Evolutionary conservation across 2,888 invertebrate genomes (phyloP), one percentile per base, ranked within the genome.

Genomic region (Rhogogaster chlorosoma): DNA sequence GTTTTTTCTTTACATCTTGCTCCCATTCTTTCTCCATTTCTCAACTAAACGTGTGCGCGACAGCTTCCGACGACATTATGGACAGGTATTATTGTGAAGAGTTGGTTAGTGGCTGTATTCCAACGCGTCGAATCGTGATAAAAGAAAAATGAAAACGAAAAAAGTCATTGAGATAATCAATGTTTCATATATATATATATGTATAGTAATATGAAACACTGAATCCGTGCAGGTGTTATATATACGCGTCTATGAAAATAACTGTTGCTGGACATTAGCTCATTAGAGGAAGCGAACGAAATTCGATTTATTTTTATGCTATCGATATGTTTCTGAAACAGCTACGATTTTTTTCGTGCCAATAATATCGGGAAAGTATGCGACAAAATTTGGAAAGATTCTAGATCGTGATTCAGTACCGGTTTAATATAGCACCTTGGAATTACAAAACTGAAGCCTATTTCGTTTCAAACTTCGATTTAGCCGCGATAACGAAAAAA

Each of bases 71-170:
- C 80, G 64, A 57, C 64, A 80, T 53, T 53, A 53, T 80, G 80
- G 80, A 80, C 18, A 80, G 80, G 80, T 80, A 80, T 61, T 22
- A 15, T 80, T 80, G 12, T 7, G 61, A 38, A 18, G 61, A 80
- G 38, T 26, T 38, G 61, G 80, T 80, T 61, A 57, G 61, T 80
- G 80, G 80, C 26, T 80, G 80, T 80, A 80, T 80, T 80, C 61
- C 80, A 9, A 77, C 4, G 38, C 32, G 32, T 12, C 53, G 32
- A 26, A 53, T 32, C 22, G 38, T 9, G n/a, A n/a, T 36, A 1
- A 12, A 71, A 36, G 2, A 36, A 1, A 45, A 45, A 45, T 12
- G 45, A 38, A 0, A 9, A 71, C 7, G 18, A 71, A 71, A 71
- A 38, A 38, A 71, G 18, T 15, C 26, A 10, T 67, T 45, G 15